These are phyloP conservation scores for Mastigias papua DNA, from an alignment of 30 jellyfish, hydroid and myxozoan species.

Conservation along the genomic window DNA sequence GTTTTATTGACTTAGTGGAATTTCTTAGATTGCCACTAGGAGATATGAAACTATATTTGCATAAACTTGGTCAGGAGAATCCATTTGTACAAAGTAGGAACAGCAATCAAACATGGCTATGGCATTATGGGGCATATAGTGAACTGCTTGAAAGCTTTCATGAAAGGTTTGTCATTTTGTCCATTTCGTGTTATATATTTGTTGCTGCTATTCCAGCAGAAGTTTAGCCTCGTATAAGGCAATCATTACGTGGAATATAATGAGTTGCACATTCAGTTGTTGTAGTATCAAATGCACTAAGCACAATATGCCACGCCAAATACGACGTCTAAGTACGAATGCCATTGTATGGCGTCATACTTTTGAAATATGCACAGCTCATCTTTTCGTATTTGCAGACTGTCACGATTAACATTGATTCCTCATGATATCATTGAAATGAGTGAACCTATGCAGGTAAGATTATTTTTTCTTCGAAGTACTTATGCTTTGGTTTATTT, in stretches of 20 bases:
- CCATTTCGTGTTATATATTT: too few relatives aligned
- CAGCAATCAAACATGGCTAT: constrained; percentile 90
- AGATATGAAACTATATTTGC: constrained; percentile 48
- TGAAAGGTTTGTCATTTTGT: constrained; percentile 46
- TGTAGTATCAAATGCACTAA: too few relatives aligned
- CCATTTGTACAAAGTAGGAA: constrained; percentile 78
- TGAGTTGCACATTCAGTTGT: too few relatives aligned
- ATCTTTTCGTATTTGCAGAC: constrained; percentile 16
- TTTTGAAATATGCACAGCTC: neutral
- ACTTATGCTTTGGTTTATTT: neutral
- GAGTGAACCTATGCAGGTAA: constrained; percentile 96
- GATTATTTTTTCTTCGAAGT: neutral
- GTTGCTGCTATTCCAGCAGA: too few relatives aligned
- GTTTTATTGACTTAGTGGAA: constrained; percentile 46
- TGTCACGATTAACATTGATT: constrained; percentile 71
- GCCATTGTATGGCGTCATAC: neutral
- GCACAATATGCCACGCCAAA: too few relatives aligned
- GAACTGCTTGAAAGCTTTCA: constrained; percentile 77
- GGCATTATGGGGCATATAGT: constrained; percentile 80
- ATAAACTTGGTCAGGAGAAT: constrained; percentile 44
- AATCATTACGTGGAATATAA: too few relatives aligned
- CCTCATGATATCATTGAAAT: constrained; percentile 82
- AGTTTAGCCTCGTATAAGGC: too few relatives aligned
- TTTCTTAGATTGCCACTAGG: constrained; percentile 35
- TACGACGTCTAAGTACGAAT: too few relatives aligned